These are phyloP conservation scores for Xylocampa areola DNA, from an alignment of 2,888 invertebrate genomes.

Conservation along the genomic window DNA sequence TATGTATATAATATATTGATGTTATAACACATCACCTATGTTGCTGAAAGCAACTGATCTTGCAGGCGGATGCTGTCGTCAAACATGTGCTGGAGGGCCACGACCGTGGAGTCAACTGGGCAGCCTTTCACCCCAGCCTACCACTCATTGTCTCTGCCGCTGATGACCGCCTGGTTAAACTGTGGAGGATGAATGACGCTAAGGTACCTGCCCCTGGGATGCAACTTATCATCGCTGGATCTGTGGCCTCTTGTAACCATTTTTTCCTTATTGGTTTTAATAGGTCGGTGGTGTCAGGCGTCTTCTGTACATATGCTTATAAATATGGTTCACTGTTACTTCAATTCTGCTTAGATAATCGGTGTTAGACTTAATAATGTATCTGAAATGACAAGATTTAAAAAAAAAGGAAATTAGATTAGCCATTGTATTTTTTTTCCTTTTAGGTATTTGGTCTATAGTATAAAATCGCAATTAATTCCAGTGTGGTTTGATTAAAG, in stretches of 20 bases:
- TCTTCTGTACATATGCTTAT: slow-evolving; percentile 1
- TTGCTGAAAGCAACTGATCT: slow-evolving; percentile 63
- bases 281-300: neutral
- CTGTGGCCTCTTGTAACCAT: neutral
- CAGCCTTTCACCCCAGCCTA: slow-evolving; percentile 97
- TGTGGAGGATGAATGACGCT: slow-evolving; percentile 99
- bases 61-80: slow-evolving; percentile 96
- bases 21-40: slow-evolving; percentile 60
- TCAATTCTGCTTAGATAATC: too few relatives aligned
- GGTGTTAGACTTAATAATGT: too few relatives aligned
- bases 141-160: slow-evolving; percentile 99
- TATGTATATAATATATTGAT: slow-evolving; percentile 58
- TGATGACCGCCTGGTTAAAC: slow-evolving; percentile 99
- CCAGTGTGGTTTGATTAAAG: too few relatives aligned
- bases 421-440: too few relatives aligned
- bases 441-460: too few relatives aligned
- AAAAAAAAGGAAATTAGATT: too few relatives aligned
- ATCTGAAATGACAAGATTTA: too few relatives aligned
- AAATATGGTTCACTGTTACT: too few relatives aligned
- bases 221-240: slow-evolving; percentile 6
- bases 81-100: slow-evolving; percentile 98
- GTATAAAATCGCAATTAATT: too few relatives aligned
- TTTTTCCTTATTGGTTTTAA: neutral
- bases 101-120: slow-evolving; percentile 99
- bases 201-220: slow-evolving; percentile 86